Percentiles rank a stretch among this genome's conserved stretches.
phyloP scores from a whole-genome alignment of 92 coral and sea anemone genomes.

The Chrysogorgia sp. region DNA sequence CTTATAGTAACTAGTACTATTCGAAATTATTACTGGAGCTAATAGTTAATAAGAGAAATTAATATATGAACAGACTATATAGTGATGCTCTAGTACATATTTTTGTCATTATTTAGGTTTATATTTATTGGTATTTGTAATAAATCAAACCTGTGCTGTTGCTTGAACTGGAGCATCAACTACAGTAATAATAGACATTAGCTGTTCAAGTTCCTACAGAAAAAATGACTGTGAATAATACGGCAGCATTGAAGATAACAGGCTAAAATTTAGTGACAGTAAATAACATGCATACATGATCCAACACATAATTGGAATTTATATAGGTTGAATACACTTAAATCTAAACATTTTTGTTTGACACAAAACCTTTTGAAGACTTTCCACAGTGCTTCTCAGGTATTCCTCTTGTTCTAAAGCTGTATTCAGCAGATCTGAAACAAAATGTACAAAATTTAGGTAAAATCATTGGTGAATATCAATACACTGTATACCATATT shows the following conservation, averaged over 20 bases:
- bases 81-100: too few species aligned
- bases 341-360: neutral
- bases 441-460: neutral
- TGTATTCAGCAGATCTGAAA: slow-evolving; percentile 68
- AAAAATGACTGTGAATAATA: neutral
- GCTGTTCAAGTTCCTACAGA: slow-evolving; percentile 87
- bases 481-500: too few species aligned
- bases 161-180: slow-evolving; percentile 97
- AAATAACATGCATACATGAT: neutral
- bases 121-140: neutral
- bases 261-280: neutral
- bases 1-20: too few species aligned
- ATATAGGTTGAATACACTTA: neutral
- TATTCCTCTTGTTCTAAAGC: slow-evolving; percentile 85
- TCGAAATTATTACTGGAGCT: too few species aligned
- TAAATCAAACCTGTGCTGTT: slow-evolving; percentile 74
- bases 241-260: neutral
- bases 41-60: too few species aligned
- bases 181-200: slow-evolving; percentile 83
- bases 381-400: slow-evolving; percentile 74
- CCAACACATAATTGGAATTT: neutral
- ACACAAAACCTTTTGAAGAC: slow-evolving; percentile 75
- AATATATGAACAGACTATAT: too few species aligned
- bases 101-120: neutral
- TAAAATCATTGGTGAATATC: too few species aligned